Percentiles rank a stretch among this genome's conserved stretches.
Conservation (phyloP, 2,888 invertebrate genomes). For the Hylaea fasciaria region DNA sequence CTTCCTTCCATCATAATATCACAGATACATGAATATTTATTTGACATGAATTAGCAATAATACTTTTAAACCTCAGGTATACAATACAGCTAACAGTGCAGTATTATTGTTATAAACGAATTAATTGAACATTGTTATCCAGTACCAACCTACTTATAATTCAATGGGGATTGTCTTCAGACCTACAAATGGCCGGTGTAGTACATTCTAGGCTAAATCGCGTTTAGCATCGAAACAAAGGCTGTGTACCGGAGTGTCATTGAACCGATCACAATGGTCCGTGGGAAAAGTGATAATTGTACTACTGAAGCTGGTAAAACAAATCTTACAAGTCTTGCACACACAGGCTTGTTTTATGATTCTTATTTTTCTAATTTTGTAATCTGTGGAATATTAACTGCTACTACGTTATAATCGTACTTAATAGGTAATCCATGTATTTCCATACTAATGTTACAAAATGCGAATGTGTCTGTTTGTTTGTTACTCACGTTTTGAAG, state of each 20-base stretch:
- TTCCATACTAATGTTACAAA: too few relatives aligned
- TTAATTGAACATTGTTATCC: neutral
- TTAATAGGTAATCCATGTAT: too few relatives aligned
- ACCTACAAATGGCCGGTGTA: constrained; percentile 30
- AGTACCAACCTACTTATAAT: constrained; percentile 16
- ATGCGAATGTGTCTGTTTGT: too few relatives aligned
- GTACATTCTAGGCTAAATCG: constrained; percentile 46
- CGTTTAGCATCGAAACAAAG: constrained; percentile 44
- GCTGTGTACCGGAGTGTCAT: constrained; percentile 58
- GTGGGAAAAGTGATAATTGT: constrained; percentile 65
- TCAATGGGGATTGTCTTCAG: constrained; percentile 19
- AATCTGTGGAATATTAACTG: too few relatives aligned
- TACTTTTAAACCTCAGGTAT: too few relatives aligned
- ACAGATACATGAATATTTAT: too few relatives aligned
- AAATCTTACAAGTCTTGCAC: constrained; percentile 4
- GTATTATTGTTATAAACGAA: neutral
- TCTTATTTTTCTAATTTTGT: too few relatives aligned
- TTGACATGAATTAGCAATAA: too few relatives aligned
- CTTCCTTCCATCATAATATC: too few relatives aligned
- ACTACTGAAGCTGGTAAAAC: neutral
- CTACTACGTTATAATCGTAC: too few relatives aligned
- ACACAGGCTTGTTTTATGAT: too few relatives aligned
- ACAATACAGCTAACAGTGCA: neutral
- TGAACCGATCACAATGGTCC: constrained; percentile 67
- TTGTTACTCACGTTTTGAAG: too few relatives aligned